Base-by-base conservation (phyloP, 2,797 vertebrate genomes). In the Poeciliopsis gracilis region DNA sequence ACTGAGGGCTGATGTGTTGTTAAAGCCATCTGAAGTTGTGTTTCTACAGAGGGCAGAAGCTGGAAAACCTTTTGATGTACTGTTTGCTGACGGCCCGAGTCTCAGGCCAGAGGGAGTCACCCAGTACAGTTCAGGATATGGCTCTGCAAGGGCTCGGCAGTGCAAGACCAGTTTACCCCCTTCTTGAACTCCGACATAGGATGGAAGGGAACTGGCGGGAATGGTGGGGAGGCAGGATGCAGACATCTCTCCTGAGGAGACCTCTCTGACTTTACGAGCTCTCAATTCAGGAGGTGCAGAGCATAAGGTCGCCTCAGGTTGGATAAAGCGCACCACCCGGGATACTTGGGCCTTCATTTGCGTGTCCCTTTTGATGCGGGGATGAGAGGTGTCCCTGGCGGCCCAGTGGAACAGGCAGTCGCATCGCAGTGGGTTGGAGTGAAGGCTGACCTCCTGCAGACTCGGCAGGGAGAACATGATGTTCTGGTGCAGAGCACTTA, bases 351-450 rank as follows among this genome's bases (percentile, higher is more conserved):
- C 28, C 16, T 85, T 81, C 9, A 72, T 61, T 45, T 74, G 57
- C 1, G 55, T 23, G 38, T 70, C 78, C 71, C 57, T 84, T 43
- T 89, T 80, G 4, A 8, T 43, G 51, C 73, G 90, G 59, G 79
- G 76, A 72, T 88, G 89, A 7, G 86, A 73, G 30, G 77, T 75
- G 43, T 95, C 96, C 79, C 95, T 89, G 2, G 97, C 96, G 20
- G 97, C 96, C 98, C 98, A 99, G 76, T 97, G 97, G 89, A 99
- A 97, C 85, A 99, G 93, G 43, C 98, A 99, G 94, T 99, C 98
- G 1, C 98, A 99, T 90, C 96, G 97, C 83, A 99, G 96, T 0
- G 98, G 98, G 92, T 99, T 99, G 87, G 97, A 96, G 84, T 99
- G 98, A 90, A 99, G 95, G 88, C 97, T 97, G 92, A 99, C 97